phyloP scores from a whole-genome alignment of 2,113 vertebrate species.

The Eretmochelys imbricata region DNA sequence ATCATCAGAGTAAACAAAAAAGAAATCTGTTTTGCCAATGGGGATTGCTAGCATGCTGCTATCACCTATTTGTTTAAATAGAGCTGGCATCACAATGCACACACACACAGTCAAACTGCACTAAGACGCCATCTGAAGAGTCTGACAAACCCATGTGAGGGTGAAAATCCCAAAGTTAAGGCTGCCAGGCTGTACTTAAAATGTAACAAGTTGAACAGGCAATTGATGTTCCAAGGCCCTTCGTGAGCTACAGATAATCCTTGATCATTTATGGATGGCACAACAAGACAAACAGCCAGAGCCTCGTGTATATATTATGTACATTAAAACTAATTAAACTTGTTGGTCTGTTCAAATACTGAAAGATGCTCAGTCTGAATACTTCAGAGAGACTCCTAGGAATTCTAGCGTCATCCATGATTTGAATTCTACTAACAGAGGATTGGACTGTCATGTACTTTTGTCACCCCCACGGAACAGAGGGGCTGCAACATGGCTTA shows the following conservation, averaged over 20 bases:
- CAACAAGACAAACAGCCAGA: background rate
- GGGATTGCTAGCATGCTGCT: background rate
- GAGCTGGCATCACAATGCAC: background rate
- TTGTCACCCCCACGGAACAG: background rate
- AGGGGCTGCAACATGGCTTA: background rate
- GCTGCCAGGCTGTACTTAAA: background rate
- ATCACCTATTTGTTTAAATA: background rate
- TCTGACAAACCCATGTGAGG: rapidly evolving
- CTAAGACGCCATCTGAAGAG: rapidly evolving
- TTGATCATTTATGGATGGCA: rapidly evolving
- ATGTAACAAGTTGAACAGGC: rapidly evolving
- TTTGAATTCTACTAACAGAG: background rate
- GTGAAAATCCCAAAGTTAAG: background rate
- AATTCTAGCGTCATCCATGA: background rate
- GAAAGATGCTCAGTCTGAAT: background rate
- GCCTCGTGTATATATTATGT: background rate
- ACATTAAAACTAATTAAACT: constrained; percentile 46
- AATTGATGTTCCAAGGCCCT: background rate
- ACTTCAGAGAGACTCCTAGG: background rate
- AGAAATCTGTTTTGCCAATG: background rate
- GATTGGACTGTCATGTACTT: background rate
- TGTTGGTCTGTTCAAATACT: constrained; percentile 63
- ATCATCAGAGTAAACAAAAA: background rate
- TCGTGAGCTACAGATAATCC: rapidly evolving
- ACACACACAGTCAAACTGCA: background rate